Percentiles rank a stretch among this genome's conserved stretches.
These are phyloP conservation scores for Ornithoptera alexandrae DNA, from an alignment of 2,888 invertebrate genomes.

Conservation along the genomic window DNA sequence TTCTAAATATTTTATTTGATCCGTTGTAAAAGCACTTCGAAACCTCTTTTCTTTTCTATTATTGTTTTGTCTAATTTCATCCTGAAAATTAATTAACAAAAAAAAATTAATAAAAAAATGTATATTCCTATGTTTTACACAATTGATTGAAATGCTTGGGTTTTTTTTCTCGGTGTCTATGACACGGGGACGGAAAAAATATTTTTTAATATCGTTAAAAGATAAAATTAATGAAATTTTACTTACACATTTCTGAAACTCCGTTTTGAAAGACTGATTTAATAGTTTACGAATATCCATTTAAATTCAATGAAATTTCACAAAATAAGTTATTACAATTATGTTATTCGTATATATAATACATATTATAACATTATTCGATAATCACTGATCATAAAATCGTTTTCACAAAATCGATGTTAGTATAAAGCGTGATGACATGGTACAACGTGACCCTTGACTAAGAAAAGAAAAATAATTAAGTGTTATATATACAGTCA, in stretches of 20 bases:
- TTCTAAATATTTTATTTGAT: conserved; percentile 86
- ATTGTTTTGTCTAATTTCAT: conserved; percentile 31
- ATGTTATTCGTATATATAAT: neutral
- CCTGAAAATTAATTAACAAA: conserved; percentile 23
- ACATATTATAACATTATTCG: neutral
- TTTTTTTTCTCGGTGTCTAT: neutral
- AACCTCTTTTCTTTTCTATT: conserved; percentile 50
- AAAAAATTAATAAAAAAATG: neutral
- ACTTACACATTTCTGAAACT: conserved; percentile 32
- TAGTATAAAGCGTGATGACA: conserved; percentile 1
- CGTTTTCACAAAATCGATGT: neutral
- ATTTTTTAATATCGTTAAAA: neutral
- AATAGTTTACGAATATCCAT: conserved; percentile 31
- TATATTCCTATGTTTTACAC: neutral
- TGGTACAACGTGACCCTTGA: conserved; percentile 31
- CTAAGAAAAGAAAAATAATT: conserved; percentile 41
- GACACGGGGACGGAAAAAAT: neutral
- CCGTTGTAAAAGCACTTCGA: conserved; percentile 86
- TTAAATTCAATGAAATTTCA: conserved; percentile 10
- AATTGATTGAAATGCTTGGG: neutral
- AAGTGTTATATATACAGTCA: conserved; percentile 53
- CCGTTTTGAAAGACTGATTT: conserved; percentile 5
- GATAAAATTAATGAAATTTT: neutral
- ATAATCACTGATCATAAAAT: neutral
- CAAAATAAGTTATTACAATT: neutral